Evolutionary conservation across 64 coral and sea anemone species (phyloP).

Genomic region (Montipora sp.): DNA sequence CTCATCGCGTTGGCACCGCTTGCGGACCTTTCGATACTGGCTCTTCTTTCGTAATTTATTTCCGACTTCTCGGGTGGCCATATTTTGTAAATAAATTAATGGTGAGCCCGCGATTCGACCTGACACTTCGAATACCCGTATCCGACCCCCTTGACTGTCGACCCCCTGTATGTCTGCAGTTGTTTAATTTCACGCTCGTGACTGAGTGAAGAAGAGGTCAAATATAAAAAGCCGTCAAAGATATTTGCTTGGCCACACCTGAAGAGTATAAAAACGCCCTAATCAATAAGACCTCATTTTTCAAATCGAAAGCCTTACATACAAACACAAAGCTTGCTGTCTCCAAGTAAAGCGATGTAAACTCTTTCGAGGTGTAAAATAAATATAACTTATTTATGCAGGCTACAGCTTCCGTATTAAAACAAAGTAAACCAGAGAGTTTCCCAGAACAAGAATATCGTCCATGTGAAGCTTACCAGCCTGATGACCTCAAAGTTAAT

Average conservation of each 20-base stretch:
- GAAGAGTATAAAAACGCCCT: neutral
- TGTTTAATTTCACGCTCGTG: neutral
- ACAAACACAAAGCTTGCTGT: neutral
- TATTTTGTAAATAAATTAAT: conserved; percentile 32
- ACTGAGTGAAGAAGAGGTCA: neutral
- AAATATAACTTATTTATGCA: too few relatives aligned
- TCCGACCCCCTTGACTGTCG: too few relatives aligned
- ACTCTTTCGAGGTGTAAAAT: too few relatives aligned
- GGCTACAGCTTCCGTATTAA: too few relatives aligned
- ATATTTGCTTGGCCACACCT: neutral
- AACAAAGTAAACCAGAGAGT: too few relatives aligned
- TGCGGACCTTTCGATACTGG: conserved; percentile 26
- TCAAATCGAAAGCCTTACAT: neutral
- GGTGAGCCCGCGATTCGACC: neutral
- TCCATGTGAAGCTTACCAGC: too few relatives aligned
- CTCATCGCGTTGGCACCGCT: neutral
- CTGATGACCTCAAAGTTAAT: too few relatives aligned
- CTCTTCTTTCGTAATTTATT: conserved; percentile 39
- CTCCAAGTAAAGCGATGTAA: neutral
- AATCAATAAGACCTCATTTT: neutral
- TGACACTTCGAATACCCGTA: neutral
- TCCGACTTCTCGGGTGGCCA: conserved; percentile 26
- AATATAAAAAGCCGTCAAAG: neutral
- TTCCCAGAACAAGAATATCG: too few relatives aligned
- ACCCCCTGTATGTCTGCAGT: too few relatives aligned